These are phyloP conservation scores for Sarcophaga peregrina DNA, from an alignment of 1,140 invertebrate genomes.

Conservation along the genomic window DNA sequence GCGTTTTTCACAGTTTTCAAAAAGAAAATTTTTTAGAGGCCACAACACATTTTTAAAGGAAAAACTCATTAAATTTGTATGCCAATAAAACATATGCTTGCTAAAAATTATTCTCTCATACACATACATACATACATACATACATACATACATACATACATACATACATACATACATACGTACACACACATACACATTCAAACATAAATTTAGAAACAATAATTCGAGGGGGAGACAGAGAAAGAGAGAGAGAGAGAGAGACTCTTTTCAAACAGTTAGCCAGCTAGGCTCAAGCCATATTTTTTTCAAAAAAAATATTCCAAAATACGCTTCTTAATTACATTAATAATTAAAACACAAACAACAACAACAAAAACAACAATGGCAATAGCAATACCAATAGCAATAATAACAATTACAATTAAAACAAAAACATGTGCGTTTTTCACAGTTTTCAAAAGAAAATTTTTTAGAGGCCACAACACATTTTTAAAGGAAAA, in stretches of 20 bases:
- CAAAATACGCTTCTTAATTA: too few species aligned
- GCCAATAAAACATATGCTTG: background rate
- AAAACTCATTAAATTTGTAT: slow-evolving; percentile 13
- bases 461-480: background rate
- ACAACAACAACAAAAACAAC: background rate
- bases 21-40: background rate
- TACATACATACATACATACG: background rate
- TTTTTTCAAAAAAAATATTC: background rate
- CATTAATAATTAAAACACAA: too few species aligned
- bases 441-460: too few species aligned
- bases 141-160: background rate
- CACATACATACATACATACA: background rate
- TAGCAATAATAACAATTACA: too few species aligned
- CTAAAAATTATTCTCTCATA: background rate
- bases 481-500: background rate
- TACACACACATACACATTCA: background rate
- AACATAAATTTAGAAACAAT: background rate
- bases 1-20: too few species aligned
- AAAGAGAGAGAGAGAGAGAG: too few species aligned
- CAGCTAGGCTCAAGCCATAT: too few species aligned
- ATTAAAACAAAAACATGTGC: too few species aligned
- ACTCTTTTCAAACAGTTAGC: background rate
- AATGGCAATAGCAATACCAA: background rate
- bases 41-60: background rate
- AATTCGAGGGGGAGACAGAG: too few species aligned